Base-by-base conservation (phyloP, 2,888 invertebrate genomes). In the Branchipolynoe longqiensis region DNA sequence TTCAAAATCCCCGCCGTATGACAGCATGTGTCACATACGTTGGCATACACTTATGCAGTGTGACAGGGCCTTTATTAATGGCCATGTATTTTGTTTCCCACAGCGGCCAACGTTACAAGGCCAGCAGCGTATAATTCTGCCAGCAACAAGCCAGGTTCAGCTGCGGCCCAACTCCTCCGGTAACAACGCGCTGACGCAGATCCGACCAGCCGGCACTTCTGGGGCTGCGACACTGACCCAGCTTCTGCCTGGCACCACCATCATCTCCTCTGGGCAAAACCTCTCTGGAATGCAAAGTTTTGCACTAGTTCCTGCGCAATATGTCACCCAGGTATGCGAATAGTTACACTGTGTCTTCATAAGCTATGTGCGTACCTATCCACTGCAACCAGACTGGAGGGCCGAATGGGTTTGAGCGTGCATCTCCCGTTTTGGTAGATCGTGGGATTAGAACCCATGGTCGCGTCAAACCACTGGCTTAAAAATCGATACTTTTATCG, bases 261-360 rank as follows among this genome's bases (percentile, higher is more conserved):
- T 93, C 56, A 89, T 93, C 56, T 89, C 91, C 1, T 88, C 92
- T 3, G 90, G 91, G n/a, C 95, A 95, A 88, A 82, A 89, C 73
- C 84, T 90, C 0, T 90, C 88, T 18, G 91, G 91, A 4, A 86
- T 92, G 48, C 92, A 91, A 73, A 91, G 92, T 18, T 95, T 95
- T 91, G 95, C 95, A 28, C 94, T 95, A 90, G 93, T 96, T 14
- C 95, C 95, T 38, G 95, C 95, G 4, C 95, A 95, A 87, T 95
- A 95, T 91, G 93, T 95, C 84, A 94, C 95, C 87, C 94, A 94
- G 88, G 91, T 84, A 38, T 40, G 56, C n/a, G n/a, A n/a, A n/a
- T n/a, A n/a, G n/a, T n/a, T n/a, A n/a, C n/a, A 31, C 12, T 54
- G 18, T 12, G 12, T 54, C 54, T 54, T 54, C 18, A 54, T 54